Percentiles rank a stretch among this genome's conserved stretches.
These are phyloP conservation scores for Cosmorhoe ocellata DNA, from an alignment of 2,888 invertebrate genomes.

Conservation along the genomic window DNA sequence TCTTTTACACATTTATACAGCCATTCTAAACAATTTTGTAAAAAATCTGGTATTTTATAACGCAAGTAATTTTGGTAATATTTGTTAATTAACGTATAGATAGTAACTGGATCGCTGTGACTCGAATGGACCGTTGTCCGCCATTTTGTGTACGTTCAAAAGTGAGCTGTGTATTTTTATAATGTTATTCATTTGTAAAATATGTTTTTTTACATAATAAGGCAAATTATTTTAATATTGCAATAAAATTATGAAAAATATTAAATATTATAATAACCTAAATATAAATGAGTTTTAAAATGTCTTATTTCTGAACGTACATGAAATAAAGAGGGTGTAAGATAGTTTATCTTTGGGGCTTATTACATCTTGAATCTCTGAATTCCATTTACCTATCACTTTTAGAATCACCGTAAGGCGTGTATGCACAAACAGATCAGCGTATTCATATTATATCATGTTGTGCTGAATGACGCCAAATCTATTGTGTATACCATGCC, in stretches of 20 bases:
- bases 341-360: background rate
- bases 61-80: constrained; percentile 15
- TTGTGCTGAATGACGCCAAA: no score
- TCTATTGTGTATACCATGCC: no score
- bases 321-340: constrained; percentile 29
- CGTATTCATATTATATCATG: no score
- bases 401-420: no score
- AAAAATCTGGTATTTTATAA: constrained; percentile 14
- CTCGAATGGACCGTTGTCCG: constrained; percentile 24
- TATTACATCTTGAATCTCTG: background rate
- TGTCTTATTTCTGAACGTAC: constrained; percentile 29
- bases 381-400: background rate
- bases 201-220: constrained; percentile 13
- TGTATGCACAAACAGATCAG: no score
- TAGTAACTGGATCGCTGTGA: constrained; percentile 38
- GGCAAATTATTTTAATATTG: constrained; percentile 14
- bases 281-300: constrained; percentile 9
- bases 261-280: constrained; percentile 2
- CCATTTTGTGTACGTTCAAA: constrained; percentile 34
- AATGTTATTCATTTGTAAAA: constrained; percentile 20
- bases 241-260: constrained; percentile 12
- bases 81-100: constrained; percentile 20
- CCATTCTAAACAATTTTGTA: constrained; percentile 6
- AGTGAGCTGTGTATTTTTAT: constrained; percentile 20
- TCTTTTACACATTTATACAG: constrained; percentile 9